phyloP scores from a whole-genome alignment of 2,888 invertebrate species.

The Pteria penguin region DNA sequence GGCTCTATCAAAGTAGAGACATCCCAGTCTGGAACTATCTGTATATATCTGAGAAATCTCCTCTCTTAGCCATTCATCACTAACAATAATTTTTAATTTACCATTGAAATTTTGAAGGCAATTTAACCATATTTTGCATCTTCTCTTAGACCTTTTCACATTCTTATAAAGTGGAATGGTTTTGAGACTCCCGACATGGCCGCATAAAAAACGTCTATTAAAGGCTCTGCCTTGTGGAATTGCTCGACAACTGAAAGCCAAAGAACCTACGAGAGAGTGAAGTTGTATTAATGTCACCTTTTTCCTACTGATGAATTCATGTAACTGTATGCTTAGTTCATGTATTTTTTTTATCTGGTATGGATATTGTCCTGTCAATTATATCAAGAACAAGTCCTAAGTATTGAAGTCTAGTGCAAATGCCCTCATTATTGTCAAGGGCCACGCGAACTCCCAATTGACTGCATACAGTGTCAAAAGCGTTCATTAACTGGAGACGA shows the following conservation, averaged over 20 bases:
- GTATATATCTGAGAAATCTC: constrained; percentile 10
- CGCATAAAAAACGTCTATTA: background rate
- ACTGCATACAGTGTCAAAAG: too few species aligned
- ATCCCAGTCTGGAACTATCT: constrained; percentile 21
- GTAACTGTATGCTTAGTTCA: too few species aligned
- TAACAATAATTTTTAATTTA: background rate
- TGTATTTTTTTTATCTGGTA: too few species aligned
- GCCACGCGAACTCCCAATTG: background rate
- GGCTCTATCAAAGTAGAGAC: constrained; percentile 4
- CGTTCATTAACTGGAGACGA: too few species aligned
- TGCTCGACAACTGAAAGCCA: background rate
- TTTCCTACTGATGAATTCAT: too few species aligned
- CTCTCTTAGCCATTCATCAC: constrained; percentile 7
- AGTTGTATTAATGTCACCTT: too few species aligned
- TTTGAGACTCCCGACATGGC: background rate
- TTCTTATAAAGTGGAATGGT: constrained; percentile 9
- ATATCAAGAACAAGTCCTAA: constrained; percentile 22
- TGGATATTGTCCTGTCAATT: background rate
- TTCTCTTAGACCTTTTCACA: constrained; percentile 6
- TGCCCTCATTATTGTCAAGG: too few species aligned
- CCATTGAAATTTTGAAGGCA: constrained; percentile 30
- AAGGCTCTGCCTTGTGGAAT: background rate
- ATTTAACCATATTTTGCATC: constrained; percentile 13
- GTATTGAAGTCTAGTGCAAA: background rate
- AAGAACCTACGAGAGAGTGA: background rate